phyloP scores from a whole-genome alignment of 2,113 vertebrate genomes.

The Clupea harengus region DNA sequence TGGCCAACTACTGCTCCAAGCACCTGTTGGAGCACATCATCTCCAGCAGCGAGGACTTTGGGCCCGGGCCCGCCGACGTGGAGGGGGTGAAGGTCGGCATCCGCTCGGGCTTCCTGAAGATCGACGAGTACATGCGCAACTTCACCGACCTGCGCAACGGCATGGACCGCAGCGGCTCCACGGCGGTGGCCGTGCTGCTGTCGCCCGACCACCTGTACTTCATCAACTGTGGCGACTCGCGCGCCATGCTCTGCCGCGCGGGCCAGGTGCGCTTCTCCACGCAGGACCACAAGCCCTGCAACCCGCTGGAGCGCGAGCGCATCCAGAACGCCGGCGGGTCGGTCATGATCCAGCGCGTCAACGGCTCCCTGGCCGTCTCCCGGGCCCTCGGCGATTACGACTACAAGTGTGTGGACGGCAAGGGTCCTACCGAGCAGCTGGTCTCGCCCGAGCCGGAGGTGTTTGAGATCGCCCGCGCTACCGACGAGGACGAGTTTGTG shows the following conservation, averaged over 20 bases:
- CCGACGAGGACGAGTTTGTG: slow-evolving; percentile 94
- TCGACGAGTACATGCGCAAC: slow-evolving; percentile 98
- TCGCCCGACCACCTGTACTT: slow-evolving; percentile 95
- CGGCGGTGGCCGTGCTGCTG: slow-evolving; percentile 93
- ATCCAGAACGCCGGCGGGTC: slow-evolving; percentile 98
- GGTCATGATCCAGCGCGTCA: slow-evolving; percentile 98
- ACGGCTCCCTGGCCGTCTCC: slow-evolving; percentile 95
- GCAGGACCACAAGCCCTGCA: slow-evolving; percentile 99
- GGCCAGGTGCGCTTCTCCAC: slow-evolving; percentile 95
- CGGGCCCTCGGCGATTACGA: slow-evolving; percentile 98
- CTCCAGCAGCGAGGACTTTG: slow-evolving; percentile 88
- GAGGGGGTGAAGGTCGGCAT: slow-evolving; percentile 96
- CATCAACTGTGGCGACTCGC: slow-evolving; percentile 98
- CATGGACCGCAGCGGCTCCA: slow-evolving; percentile 97
- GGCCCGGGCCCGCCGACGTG: slow-evolving; percentile 79
- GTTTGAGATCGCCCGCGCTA: slow-evolving; percentile 87
- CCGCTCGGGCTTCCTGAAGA: slow-evolving; percentile 97
- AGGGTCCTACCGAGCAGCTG: slow-evolving; percentile 98
- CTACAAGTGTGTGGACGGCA: slow-evolving; percentile 99
- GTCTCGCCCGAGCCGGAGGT: slow-evolving; percentile 99
- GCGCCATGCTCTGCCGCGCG: slow-evolving; percentile 90
- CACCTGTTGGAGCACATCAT: slow-evolving; percentile 96
- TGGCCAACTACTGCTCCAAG: slow-evolving; percentile 96
- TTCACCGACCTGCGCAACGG: slow-evolving; percentile 96
- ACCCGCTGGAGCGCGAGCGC: slow-evolving; percentile 94